These are phyloP conservation scores for Tetranychus piercei DNA, from an alignment of 2,888 invertebrate genomes.

Conservation along the genomic window DNA sequence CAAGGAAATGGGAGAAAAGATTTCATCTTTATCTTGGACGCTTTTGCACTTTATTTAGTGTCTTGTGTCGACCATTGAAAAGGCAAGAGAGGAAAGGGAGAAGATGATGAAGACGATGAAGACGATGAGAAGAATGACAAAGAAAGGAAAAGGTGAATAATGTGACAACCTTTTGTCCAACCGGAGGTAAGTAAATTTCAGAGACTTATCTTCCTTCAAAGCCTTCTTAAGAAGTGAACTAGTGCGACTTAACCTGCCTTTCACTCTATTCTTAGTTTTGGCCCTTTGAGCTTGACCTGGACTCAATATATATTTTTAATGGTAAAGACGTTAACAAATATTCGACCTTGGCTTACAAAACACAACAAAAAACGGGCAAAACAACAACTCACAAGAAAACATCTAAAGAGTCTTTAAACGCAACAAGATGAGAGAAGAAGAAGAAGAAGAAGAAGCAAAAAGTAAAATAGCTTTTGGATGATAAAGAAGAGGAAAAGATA, in stretches of 20 bases:
- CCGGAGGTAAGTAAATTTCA: neutral
- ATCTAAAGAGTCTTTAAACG: neutral
- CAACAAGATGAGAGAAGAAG: neutral
- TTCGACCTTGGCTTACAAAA: neutral
- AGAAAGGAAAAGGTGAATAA: neutral
- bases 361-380: neutral
- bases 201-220: neutral
- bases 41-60: neutral
- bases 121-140: neutral
- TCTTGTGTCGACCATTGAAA: neutral
- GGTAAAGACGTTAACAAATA: neutral
- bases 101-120: neutral
- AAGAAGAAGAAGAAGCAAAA: neutral
- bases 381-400: neutral
- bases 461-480: neutral
- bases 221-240: neutral
- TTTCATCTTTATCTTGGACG: neutral
- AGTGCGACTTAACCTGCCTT: neutral
- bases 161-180: neutral
- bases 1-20: conserved; percentile 4
- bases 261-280: neutral
- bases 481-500: neutral
- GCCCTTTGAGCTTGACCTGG: conserved; percentile 1
- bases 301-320: neutral
- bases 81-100: conserved; percentile 3